Evolutionary conservation across 2,797 vertebrate genomes (phyloP), one percentile per base, ranked within the genome.

Genomic region (Gymnopithys bicolor): DNA sequence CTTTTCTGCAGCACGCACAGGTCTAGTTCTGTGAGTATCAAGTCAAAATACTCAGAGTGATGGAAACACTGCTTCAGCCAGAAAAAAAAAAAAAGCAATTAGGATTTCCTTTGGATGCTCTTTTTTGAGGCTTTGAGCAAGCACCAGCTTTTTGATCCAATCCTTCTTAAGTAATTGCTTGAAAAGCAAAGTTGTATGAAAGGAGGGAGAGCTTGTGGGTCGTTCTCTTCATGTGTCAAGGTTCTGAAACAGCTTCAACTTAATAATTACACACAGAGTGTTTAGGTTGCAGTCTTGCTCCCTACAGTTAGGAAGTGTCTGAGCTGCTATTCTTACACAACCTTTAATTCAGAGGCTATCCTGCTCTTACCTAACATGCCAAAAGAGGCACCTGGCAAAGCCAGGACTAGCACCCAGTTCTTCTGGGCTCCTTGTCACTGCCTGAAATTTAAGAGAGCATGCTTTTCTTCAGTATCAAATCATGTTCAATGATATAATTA

Each of bases 191-290:
- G 75, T 69, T 48, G 13, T 73, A 13, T 62, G 48, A 93, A 94
- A 81, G 79, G 82, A 91, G 56, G 43, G 79, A 46, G 83, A 79
- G 59, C 45, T 63, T 48, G 35, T 88, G 69, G 45, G 48, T 58
- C 67, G 21, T 70, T 81, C 45, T 71, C 70, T 90, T 90, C 30
- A 23, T 66, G 27, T 91, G 73, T 75, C 73, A 70, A 87, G 52
- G 59, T 82, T 96, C 92, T 95, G 92, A 89, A 94, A 94, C 76
- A 76, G 85, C 52, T n/a, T 73, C 63, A 56, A 67, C 92, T 88
- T 77, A 78, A 39, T 91, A 85, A 78, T 69, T 73, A n/a, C 48
- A 78, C 2, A 1, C 32, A 13, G 45, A 86, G 21, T 51, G 80
- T 95, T 87, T 43, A 68, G 53, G 62, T 71, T 93, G 84, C 84